These are phyloP conservation scores for Anabacerthia variegaticeps DNA, from an alignment of 2,797 vertebrate species.

Conservation along the genomic window DNA sequence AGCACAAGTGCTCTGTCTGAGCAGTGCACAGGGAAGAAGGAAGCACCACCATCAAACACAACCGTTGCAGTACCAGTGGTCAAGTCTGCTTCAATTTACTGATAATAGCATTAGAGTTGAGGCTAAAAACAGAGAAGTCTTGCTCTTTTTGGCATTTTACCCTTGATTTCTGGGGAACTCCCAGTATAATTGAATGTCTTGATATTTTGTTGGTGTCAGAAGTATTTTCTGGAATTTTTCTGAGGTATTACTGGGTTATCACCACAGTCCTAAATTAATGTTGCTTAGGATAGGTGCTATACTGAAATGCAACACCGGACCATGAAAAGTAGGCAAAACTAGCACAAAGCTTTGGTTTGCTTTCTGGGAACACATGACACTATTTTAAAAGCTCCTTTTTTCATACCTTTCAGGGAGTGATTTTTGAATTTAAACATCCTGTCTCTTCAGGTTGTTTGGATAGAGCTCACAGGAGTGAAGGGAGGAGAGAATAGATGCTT, in stretches of 20 bases:
- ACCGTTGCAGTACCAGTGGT: neutral
- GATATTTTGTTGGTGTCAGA: neutral
- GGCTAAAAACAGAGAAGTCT: neutral
- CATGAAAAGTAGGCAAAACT: neutral
- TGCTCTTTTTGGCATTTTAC: neutral
- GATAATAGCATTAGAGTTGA: neutral
- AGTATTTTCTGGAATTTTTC: neutral
- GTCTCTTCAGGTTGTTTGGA: neutral
- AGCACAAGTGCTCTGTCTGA: neutral
- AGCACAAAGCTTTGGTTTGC: neutral
- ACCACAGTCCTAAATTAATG: neutral
- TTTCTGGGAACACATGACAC: neutral
- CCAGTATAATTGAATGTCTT: neutral
- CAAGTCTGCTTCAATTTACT: neutral
- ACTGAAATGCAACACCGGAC: neutral
- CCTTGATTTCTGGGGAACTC: neutral
- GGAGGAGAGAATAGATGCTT: neutral
- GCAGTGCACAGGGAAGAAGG: neutral
- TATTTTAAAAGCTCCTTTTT: neutral
- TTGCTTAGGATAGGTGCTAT: neutral
- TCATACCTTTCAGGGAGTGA: neutral
- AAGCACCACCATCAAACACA: neutral
- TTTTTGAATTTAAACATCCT: neutral
- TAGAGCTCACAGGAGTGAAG: neutral
- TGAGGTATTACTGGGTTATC: neutral